Evolutionary conservation across 2,113 vertebrate genomes (phyloP).

Genomic region (Columba livia): DNA sequence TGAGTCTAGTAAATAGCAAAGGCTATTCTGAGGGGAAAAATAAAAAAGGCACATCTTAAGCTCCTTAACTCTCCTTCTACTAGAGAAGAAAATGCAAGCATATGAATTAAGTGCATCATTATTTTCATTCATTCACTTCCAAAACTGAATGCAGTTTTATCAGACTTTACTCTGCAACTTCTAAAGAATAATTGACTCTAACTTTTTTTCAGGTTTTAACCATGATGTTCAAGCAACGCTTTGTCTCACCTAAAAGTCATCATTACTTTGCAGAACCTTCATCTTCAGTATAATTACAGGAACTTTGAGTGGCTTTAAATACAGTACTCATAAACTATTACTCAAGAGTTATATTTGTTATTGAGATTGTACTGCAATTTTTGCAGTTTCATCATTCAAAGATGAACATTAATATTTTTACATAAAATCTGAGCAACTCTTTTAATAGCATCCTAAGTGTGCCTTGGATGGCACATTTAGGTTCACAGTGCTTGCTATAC

Average conservation of each 20-base stretch:
- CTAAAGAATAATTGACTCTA: neutral
- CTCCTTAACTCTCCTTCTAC: neutral
- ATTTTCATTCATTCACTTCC: neutral
- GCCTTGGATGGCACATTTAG: neutral
- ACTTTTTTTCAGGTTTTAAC: neutral
- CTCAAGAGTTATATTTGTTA: neutral
- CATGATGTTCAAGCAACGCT: neutral
- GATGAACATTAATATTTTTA: conserved; percentile 13
- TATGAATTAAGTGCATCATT: neutral
- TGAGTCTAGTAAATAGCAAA: neutral
- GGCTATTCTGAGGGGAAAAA: neutral
- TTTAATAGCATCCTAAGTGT: neutral
- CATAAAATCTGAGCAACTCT: neutral
- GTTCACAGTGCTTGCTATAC: neutral
- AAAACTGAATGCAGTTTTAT: neutral
- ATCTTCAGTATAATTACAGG: neutral
- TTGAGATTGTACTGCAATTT: neutral
- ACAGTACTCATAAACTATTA: neutral
- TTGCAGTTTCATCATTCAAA: neutral
- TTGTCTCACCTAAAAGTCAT: neutral
- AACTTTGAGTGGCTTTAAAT: neutral
- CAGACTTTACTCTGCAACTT: neutral
- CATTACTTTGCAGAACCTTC: neutral
- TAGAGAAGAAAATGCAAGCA: neutral
- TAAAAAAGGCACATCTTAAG: accelerated